Base-by-base conservation (phyloP, 2,113 vertebrate species). In the Channa argus region DNA sequence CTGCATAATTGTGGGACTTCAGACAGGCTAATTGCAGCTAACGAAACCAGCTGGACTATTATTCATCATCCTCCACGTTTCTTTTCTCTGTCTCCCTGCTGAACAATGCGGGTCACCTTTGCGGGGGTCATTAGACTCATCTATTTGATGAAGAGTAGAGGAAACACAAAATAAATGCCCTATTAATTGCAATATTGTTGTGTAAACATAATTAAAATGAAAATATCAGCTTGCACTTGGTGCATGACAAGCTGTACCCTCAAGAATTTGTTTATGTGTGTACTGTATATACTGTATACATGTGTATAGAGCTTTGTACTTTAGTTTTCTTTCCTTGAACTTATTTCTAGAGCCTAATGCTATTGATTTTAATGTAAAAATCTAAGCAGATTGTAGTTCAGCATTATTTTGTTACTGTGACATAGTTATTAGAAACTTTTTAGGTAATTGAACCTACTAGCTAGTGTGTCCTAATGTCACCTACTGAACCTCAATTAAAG, bases 1-100 rank as follows among this genome's bases (percentile, higher is more conserved):
- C 83, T 80, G 82, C 72, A 86, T 94, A 94, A 95, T 94, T 94
- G 92, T 92, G 79, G 84, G 91, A 94, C 89, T 90, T 93, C 85
- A 92, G 92, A 90, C 66, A 55, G 88, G 79, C 80, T 95, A 95
- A 95, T 95, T 95, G 92, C 86, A 86, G 87, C 74, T 73, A 86
- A 84, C 60, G 66, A 63, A 13, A 85, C 90, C 94, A 94, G 92
- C 92, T 94, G 91, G 90, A 77, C 91, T 77, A 91, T 94, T 93
- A 93, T 88, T 91, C 79, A 73, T 84, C 88, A 79, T 90, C 91
- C 90, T 88, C 87, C 88, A 83, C 82, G 50, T 86, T 88, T 90
- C 80, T 88, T 89, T 81, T 83, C 71, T 78, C 62, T 82, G 75
- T 73, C 71, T 80, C 63, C 15, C 68, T 74, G 69, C 73, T 83